These are phyloP conservation scores for Urocolius indicus DNA, from an alignment of 2,113 vertebrate species.

Conservation along the genomic window DNA sequence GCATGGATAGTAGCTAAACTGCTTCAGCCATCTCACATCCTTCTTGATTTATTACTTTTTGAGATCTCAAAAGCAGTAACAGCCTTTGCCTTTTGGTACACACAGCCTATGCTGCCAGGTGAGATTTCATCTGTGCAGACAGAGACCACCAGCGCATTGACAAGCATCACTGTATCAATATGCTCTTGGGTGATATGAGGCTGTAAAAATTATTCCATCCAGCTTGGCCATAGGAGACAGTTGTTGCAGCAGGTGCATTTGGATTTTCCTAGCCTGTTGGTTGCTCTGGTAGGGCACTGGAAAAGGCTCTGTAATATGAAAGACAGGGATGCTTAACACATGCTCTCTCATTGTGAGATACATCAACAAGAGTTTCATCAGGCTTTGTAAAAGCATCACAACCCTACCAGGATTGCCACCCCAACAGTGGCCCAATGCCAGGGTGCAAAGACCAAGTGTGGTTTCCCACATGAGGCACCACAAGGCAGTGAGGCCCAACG, in stretches of 20 bases:
- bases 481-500: neutral
- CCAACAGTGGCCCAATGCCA: fast-evolving
- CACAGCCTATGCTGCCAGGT: neutral
- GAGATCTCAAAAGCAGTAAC: neutral
- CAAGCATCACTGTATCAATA: neutral
- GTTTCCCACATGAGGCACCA: neutral
- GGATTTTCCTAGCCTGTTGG: neutral
- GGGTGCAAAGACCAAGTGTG: no score
- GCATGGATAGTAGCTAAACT: neutral
- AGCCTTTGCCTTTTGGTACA: neutral
- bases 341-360: neutral
- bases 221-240: neutral
- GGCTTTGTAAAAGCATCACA: neutral
- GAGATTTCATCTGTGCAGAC: neutral
- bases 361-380: neutral
- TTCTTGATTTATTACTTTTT: neutral
- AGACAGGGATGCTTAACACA: neutral
- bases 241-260: neutral
- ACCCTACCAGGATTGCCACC: neutral
- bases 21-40: neutral
- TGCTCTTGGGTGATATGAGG: neutral
- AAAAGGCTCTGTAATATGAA: neutral
- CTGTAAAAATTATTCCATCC: neutral
- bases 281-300: neutral
- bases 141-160: neutral